Evolutionary conservation across 2,888 invertebrate genomes (phyloP).

Genomic region (Scaeva pyrastri): DNA sequence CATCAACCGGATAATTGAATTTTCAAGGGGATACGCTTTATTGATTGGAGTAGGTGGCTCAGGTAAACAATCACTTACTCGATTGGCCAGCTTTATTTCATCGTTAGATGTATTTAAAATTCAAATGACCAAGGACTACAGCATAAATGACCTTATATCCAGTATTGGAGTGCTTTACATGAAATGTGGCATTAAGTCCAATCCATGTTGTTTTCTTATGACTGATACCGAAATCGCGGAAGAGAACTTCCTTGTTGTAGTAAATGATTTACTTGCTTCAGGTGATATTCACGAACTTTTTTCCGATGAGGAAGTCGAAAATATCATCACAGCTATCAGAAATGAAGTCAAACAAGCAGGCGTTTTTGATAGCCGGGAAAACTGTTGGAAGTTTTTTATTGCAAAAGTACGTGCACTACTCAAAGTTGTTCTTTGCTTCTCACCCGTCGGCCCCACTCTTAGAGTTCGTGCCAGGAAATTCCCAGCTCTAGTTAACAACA

Average conservation of each 20-base stretch:
- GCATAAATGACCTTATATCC: conserved; percentile 90
- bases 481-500: conserved; percentile 96
- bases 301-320: conserved; percentile 95
- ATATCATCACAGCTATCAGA: conserved; percentile 90
- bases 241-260: conserved; percentile 94
- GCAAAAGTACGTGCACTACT: conserved; percentile 92
- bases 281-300: conserved; percentile 97
- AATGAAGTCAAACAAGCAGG: conserved; percentile 93
- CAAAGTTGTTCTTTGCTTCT: conserved; percentile 94
- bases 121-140: conserved; percentile 95
- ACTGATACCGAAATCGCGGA: conserved; percentile 96
- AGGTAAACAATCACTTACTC: conserved; percentile 95
- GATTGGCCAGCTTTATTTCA: conserved; percentile 95
- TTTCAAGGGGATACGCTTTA: conserved; percentile 95
- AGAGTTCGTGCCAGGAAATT: conserved; percentile 95
- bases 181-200: conserved; percentile 93
- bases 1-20: conserved; percentile 96
- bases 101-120: conserved; percentile 97
- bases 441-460: conserved; percentile 95
- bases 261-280: conserved; percentile 96
- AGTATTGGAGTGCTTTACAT: conserved; percentile 91
- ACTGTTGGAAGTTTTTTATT: conserved; percentile 98
- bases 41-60: conserved; percentile 97
- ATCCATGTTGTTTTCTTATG: conserved; percentile 94
- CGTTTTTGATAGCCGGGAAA: conserved; percentile 93